These are phyloP conservation scores for Aphis gossypii DNA, from an alignment of 1,140 invertebrate genomes.

Conservation along the genomic window DNA sequence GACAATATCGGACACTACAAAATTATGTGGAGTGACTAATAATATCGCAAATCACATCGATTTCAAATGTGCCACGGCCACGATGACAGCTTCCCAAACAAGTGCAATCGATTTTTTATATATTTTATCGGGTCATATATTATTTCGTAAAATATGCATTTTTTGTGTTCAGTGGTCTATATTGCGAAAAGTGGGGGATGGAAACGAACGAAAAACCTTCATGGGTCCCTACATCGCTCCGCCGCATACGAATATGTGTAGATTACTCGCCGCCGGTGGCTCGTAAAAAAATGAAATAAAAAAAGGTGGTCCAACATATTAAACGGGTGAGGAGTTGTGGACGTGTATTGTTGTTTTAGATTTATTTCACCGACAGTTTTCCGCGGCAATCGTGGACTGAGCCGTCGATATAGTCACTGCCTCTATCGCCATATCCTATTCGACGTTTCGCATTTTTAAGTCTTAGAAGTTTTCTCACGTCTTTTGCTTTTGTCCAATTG, in stretches of 20 bases:
- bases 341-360: not conserved
- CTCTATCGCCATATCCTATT: no score
- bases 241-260: not conserved
- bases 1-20: not conserved
- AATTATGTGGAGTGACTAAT: not conserved
- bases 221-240: not conserved
- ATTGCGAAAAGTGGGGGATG: no score
- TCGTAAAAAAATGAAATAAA: not conserved
- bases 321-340: not conserved
- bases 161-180: not conserved
- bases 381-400: no score
- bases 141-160: conserved; percentile 7
- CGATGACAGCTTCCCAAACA: not conserved
- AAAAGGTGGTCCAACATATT: not conserved
- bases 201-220: not conserved
- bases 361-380: not conserved
- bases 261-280: not conserved
- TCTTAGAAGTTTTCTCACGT: no score
- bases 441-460: no score
- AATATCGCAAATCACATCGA: not conserved
- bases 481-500: no score
- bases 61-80: not conserved
- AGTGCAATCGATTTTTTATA: not conserved
- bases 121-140: conserved; percentile 17
- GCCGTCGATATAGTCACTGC: no score